These are phyloP conservation scores for Alfaro cultratus DNA, from an alignment of 2,797 vertebrate species.

Conservation along the genomic window DNA sequence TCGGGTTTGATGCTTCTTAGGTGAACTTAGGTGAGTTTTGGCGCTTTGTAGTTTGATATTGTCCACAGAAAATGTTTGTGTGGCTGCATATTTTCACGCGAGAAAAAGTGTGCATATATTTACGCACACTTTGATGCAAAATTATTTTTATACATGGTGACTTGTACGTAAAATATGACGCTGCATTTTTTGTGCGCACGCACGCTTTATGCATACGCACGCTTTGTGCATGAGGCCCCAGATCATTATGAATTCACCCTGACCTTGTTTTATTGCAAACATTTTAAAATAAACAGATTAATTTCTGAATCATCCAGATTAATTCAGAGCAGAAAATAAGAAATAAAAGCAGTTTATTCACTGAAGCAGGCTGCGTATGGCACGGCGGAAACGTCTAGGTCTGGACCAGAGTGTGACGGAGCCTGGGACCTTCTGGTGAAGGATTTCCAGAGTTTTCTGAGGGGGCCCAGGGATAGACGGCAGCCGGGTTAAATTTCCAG, in stretches of 20 bases:
- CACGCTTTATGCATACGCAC: too few species aligned
- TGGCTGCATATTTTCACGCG: too few species aligned
- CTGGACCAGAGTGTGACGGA: slow-evolving; percentile 53
- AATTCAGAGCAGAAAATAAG: neutral
- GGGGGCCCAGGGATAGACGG: slow-evolving; percentile 70
- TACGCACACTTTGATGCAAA: too few species aligned
- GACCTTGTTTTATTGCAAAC: neutral
- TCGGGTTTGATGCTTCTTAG: too few species aligned
- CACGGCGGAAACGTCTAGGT: slow-evolving; percentile 15
- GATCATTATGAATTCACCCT: neutral
- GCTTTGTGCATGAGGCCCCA: too few species aligned
- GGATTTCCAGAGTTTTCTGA: slow-evolving; percentile 75
- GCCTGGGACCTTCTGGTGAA: slow-evolving; percentile 59
- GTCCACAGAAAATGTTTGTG: too few species aligned
- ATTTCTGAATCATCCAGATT: neutral
- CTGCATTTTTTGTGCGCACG: too few species aligned
- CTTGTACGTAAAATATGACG: too few species aligned
- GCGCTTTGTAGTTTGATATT: too few species aligned
- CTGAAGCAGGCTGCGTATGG: slow-evolving; percentile 6
- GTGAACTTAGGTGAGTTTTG: too few species aligned
- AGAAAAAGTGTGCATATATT: too few species aligned
- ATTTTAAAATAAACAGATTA: neutral
- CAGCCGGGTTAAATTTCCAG: slow-evolving; percentile 78
- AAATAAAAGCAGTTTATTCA: neutral
- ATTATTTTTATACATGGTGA: too few species aligned